Percentiles rank a stretch among this genome's conserved stretches.
Evolutionary conservation across 2,888 invertebrate genomes (phyloP).

Genomic region (Tanypteryx hageni): DNA sequence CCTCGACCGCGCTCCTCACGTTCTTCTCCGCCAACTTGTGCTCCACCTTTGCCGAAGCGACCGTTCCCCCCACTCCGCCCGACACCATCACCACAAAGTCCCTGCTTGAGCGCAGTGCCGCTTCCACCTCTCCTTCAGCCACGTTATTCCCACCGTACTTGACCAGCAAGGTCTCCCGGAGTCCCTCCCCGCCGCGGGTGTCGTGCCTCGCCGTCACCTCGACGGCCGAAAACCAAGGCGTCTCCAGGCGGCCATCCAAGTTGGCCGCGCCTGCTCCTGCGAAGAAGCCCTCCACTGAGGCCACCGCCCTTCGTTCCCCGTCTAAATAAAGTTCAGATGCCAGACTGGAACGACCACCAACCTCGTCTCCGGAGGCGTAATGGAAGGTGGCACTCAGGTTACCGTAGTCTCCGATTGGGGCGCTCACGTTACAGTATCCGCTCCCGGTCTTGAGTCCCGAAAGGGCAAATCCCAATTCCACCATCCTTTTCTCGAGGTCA

Average conservation of each 20-base stretch:
- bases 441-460: constrained; percentile 5
- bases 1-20: not conserved
- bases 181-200: not conserved
- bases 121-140: constrained; percentile 19
- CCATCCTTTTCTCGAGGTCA: not conserved
- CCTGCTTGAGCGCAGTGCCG: not conserved
- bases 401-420: not conserved
- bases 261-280: constrained; percentile 21
- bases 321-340: constrained; percentile 15
- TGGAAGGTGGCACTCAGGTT: constrained; percentile 1
- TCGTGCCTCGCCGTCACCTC: constrained; percentile 27
- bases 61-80: constrained; percentile 15
- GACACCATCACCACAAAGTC: constrained; percentile 31
- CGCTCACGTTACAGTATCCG: constrained; percentile 34
- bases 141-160: not conserved
- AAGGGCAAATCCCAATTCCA: constrained; percentile 38
- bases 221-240: constrained; percentile 43
- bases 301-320: constrained; percentile 17
- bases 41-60: not conserved
- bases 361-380: not conserved
- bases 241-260: constrained; percentile 5
- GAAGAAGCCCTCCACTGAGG: not conserved
- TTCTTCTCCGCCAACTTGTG: not conserved
- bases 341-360: not conserved
- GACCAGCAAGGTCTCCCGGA: not conserved